Evolutionary conservation across 2,113 vertebrate species (phyloP), one percentile per base, ranked within the genome.

Genomic region (Aplodontia rufa): DNA sequence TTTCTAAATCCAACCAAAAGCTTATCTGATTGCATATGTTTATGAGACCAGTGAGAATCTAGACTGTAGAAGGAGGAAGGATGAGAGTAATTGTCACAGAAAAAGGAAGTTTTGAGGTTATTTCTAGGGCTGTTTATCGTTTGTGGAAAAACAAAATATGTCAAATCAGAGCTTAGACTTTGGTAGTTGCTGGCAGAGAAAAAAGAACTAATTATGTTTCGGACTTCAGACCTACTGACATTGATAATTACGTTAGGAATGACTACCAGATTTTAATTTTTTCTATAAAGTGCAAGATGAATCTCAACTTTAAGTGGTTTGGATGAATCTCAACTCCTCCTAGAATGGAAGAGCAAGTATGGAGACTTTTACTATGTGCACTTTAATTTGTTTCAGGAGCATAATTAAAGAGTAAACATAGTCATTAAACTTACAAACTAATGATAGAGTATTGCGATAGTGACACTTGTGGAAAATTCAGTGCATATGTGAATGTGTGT

Each of bases 201-300:
- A 98, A 94, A 97, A 97, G 97, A 97, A 78, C 91, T 92, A 97
- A 91, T 89, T 96, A 93, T 95, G 97, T 96, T 95, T 97, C 97
- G 96, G 84, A 97, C 97, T 98, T 98, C 92, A 97, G 97, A 93
- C 97, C 96, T 98, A 97, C 98, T 98, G 97, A 98, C 98, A 98
- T 66, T 90, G 96, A 98, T 98, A 98, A 96, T 95, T 97, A 95
- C 80, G 94, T 96, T 98, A 97, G 97, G 90, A 97, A 96, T 80
- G 83, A 94, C 84, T 81, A 0, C 0, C 79, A 26, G 68, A 84
- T 95, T 55, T 98, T 93, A 94, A 95, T 84, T 96, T 97, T 97
- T 80, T 97, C 93, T 96, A 53, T 87, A 95, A 97, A 97, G 97
- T 96, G 17, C 49, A 28, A 95, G 76, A 90, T 93, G 49, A 92